phyloP scores from a whole-genome alignment of 2,888 invertebrate genomes.

The Drosophila limbata region DNA sequence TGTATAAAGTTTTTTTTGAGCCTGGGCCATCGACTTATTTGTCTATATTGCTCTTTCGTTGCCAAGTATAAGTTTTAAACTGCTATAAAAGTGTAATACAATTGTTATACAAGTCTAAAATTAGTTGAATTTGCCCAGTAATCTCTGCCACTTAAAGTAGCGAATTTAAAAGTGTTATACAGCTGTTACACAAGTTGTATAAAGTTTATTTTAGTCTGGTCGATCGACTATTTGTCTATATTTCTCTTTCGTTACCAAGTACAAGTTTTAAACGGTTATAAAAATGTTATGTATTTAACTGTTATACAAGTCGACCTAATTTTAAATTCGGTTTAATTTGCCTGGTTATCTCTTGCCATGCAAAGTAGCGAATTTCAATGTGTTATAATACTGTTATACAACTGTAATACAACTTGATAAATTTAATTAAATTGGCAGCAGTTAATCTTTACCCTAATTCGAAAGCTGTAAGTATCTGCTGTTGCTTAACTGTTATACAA shows the following conservation, averaged over 20 bases:
- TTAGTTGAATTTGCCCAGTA: no score
- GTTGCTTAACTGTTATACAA: not conserved
- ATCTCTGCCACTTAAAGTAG: no score
- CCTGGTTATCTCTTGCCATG: no score
- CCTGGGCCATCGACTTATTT: not conserved
- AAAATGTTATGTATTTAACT: not conserved
- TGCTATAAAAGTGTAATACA: slow-evolving; percentile 5
- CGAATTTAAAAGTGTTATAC: not conserved
- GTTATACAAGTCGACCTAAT: not conserved
- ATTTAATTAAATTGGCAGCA: not conserved
- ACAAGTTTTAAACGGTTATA: not conserved
- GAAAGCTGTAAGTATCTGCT: not conserved
- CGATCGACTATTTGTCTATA: not conserved
- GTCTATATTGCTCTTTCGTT: not conserved
- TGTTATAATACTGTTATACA: not conserved
- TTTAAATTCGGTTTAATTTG: no score
- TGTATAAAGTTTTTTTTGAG: not conserved
- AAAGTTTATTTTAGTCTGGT: not conserved
- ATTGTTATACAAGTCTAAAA: not conserved
- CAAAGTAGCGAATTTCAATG: no score
- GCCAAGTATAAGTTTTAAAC: not conserved
- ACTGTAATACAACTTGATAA: not conserved
- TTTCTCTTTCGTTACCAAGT: not conserved
- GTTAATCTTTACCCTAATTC: not conserved
- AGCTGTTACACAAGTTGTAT: not conserved